A percentile compares a stretch with the other conserved stretches of the same genome.
phyloP scores from a whole-genome alignment of 2,888 invertebrate genomes.

The Epistrophe eligans region DNA sequence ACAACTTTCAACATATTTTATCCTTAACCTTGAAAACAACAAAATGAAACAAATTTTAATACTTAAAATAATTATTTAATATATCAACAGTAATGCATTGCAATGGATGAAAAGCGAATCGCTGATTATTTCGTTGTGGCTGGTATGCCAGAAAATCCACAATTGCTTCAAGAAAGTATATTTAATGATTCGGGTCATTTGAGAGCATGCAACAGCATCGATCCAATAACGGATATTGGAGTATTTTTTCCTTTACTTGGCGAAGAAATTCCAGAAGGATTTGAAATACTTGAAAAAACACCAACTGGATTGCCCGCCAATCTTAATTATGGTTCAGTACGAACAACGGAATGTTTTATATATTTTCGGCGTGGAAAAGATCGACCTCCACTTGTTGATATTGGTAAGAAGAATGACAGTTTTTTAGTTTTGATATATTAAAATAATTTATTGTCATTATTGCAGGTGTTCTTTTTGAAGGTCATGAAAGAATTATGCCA shows the following conservation, averaged over 20 bases:
- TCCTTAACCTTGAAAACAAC: not conserved
- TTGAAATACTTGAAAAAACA: conserved; percentile 88
- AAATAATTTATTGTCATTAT: conserved; percentile 67
- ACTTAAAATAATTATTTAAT: not conserved
- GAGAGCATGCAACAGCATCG: conserved; percentile 91
- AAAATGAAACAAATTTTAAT: not conserved
- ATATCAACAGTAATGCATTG: conserved; percentile 76
- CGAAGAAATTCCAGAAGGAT: conserved; percentile 93
- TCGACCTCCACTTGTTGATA: conserved; percentile 98
- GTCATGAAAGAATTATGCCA: conserved; percentile 96
- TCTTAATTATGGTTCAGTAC: conserved; percentile 97
- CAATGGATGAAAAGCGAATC: conserved; percentile 94
- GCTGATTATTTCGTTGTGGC: conserved; percentile 99
- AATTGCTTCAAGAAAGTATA: conserved; percentile 89
- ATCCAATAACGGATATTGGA: conserved; percentile 98
- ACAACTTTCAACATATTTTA: not conserved
- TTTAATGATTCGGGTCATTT: conserved; percentile 92
- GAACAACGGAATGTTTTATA: conserved; percentile 96
- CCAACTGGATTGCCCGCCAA: conserved; percentile 96
- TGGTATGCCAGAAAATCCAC: conserved; percentile 93
- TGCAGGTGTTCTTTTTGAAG: conserved; percentile 97
- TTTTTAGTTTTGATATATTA: not conserved
- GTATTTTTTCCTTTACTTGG: conserved; percentile 94
- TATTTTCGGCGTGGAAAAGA: conserved; percentile 96
- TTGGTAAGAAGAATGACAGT: conserved; percentile 87